A percentile compares a stretch with the other conserved stretches of the same genome.
Evolutionary conservation across 2,888 invertebrate genomes (phyloP).

Genomic region (Pollenia angustigena): DNA sequence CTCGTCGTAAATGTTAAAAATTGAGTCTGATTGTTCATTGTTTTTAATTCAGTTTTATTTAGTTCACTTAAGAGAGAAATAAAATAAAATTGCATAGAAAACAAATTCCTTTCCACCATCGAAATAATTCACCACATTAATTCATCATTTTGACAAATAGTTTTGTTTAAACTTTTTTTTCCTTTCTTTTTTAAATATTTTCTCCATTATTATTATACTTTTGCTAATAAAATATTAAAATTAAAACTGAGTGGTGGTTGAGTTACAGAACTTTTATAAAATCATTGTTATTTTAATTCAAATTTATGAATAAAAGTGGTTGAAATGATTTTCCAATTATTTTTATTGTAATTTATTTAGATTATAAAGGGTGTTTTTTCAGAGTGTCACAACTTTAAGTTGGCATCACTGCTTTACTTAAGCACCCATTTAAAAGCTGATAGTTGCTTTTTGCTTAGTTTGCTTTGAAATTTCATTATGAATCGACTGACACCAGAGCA

Average conservation of each 20-base stretch:
- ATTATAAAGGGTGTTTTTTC: no score
- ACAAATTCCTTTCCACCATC: constrained; percentile 56
- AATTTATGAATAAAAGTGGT: neutral
- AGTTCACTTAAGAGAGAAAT: constrained; percentile 69
- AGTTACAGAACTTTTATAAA: constrained; percentile 6
- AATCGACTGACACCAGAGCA: no score
- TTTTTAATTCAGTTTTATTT: constrained; percentile 72
- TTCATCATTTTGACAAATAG: constrained; percentile 71
- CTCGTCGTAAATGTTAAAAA: constrained; percentile 46
- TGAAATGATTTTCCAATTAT: constrained; percentile 27
- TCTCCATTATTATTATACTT: neutral
- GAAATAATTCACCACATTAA: constrained; percentile 58
- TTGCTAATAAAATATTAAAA: constrained; percentile 15
- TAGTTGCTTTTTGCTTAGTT: no score
- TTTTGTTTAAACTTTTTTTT: constrained; percentile 42
- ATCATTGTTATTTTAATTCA: constrained; percentile 5
- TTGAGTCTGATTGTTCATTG: constrained; percentile 62
- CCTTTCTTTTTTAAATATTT: neutral
- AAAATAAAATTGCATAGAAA: constrained; percentile 49
- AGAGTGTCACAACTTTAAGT: no score
- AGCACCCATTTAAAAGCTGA: no score
- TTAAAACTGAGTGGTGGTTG: neutral
- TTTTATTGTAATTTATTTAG: constrained; percentile 29
- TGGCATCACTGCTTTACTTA: no score
- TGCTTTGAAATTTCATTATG: no score